Evolutionary conservation across 53 echinoderm and acorn worm genomes (phyloP), one percentile per base, ranked within the genome.

Genomic region (Hippasteria phrygiana): DNA sequence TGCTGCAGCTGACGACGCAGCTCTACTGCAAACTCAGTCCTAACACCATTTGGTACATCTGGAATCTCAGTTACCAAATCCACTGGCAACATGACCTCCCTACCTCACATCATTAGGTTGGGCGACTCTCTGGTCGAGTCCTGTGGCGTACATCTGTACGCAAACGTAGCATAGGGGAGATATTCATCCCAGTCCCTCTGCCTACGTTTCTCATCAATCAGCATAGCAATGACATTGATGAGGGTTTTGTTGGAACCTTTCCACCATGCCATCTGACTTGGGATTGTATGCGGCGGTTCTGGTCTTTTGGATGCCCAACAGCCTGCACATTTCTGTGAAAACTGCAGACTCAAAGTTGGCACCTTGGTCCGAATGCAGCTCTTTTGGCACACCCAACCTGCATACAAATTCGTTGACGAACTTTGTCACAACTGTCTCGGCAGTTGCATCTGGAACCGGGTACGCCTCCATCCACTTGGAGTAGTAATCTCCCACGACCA

Each of bases 181-280:
- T 67, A 67, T 67, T 67, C 69, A 67, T 67, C 69, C 69, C 69
- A 67, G 69, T 67, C 69, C 69, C 69, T 67, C 69, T 67, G 69
- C 69, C 69, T 67, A 67, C 69, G 69, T 67, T 67, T 67, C 12
- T 67, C 69, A 22, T 67, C n/a, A n/a, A n/a, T n/a, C n/a, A n/a
- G n/a, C n/a, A n/a, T n/a, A n/a, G n/a, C n/a, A n/a, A n/a, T n/a
- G 22, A 67, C 69, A 67, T 67, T 31, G 69, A 67, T 67, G 32
- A 67, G 69, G 36, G 69, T 67, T 35, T 67, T 31, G 22, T 67
- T 67, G n/a, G 22, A 67, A 67, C 36, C 69, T 12, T 33, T 67
- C 69, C 69, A 67, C 69, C 29, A 67, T 67, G 69, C 69, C 69
- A 67, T 67, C 69, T 67, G 69, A n/a, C n/a, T n/a, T n/a, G n/a